These are phyloP conservation scores for Cepaea hortensis DNA, from an alignment of 2,888 invertebrate species.

Conservation along the genomic window DNA sequence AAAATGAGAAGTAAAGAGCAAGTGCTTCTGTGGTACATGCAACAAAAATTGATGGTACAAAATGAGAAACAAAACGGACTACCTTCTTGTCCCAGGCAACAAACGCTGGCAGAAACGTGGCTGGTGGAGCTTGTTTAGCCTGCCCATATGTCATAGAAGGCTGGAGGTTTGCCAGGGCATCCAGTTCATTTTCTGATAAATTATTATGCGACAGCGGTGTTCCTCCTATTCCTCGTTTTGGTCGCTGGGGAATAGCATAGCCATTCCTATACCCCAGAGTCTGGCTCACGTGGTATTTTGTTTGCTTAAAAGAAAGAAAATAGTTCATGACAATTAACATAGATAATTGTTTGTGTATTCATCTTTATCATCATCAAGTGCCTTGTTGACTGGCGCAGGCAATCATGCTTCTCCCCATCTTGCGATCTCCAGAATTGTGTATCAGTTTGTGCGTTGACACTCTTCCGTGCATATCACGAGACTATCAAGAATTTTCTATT, in stretches of 20 bases:
- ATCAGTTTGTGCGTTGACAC: too few relatives aligned
- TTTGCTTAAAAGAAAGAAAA: conserved; percentile 63
- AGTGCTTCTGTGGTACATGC: too few relatives aligned
- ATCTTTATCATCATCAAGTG: too few relatives aligned
- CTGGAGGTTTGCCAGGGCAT: conserved; percentile 75
- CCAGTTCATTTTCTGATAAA: conserved; percentile 74
- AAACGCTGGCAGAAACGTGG: conserved; percentile 76
- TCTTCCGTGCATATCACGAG: too few relatives aligned
- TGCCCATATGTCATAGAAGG: conserved; percentile 76
- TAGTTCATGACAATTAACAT: neutral
- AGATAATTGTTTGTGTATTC: too few relatives aligned
- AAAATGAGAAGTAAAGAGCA: too few relatives aligned
- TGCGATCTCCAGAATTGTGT: too few relatives aligned
- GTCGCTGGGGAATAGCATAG: conserved; percentile 71
- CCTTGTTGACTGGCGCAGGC: too few relatives aligned
- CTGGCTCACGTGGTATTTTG: conserved; percentile 74
- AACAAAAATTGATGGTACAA: too few relatives aligned
- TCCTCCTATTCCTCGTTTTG: conserved; percentile 74
- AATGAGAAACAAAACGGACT: too few relatives aligned
- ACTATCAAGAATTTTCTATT: too few relatives aligned
- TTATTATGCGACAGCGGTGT: conserved; percentile 72
- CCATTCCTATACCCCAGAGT: conserved; percentile 75
- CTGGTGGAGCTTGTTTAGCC: conserved; percentile 75
- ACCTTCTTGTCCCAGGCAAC: conserved; percentile 77
- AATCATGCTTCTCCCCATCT: too few relatives aligned